These are phyloP conservation scores for Sparidentex hasta DNA, from an alignment of 2,797 vertebrate species.

Conservation along the genomic window DNA sequence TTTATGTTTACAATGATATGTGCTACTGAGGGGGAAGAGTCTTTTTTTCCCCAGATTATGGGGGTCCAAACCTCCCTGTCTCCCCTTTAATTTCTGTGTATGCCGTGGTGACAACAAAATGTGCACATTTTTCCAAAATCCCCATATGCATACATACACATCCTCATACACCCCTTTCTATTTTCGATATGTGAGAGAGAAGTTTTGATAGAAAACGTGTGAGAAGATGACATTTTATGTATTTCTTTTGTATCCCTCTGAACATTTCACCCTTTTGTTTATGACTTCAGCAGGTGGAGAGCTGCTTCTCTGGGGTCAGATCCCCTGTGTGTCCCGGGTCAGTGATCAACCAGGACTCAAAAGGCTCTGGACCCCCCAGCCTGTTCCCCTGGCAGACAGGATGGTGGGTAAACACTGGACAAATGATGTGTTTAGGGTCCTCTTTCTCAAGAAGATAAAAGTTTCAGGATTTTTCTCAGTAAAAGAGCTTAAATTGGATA, in stretches of 20 bases:
- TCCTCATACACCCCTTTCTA: constrained; percentile 2
- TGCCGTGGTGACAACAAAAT: constrained; percentile 39
- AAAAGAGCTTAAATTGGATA: constrained; percentile 43
- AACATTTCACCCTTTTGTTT: constrained; percentile 53
- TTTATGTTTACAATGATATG: no score
- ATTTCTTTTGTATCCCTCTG: constrained; percentile 41
- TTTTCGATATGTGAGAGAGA: constrained; percentile 23
- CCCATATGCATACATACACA: constrained; percentile 26
- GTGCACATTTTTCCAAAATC: constrained; percentile 26
- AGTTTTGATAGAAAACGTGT: constrained; percentile 15
- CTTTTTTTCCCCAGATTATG: not conserved
- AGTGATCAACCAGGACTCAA: constrained; percentile 70
- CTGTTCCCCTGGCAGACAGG: constrained; percentile 59
- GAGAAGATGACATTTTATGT: constrained; percentile 21
- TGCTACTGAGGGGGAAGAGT: no score
- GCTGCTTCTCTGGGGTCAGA: constrained; percentile 82
- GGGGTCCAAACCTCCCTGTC: no score
- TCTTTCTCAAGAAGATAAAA: constrained; percentile 45
- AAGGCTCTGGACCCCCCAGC: constrained; percentile 79
- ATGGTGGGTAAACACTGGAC: constrained; percentile 57
- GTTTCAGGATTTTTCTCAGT: constrained; percentile 35
- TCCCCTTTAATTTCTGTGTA: no score
- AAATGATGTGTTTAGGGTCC: constrained; percentile 44
- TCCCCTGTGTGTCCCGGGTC: constrained; percentile 75
- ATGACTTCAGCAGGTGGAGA: constrained; percentile 76